Base-by-base conservation (phyloP, 2,113 vertebrate genomes). In the Gobius niger region DNA sequence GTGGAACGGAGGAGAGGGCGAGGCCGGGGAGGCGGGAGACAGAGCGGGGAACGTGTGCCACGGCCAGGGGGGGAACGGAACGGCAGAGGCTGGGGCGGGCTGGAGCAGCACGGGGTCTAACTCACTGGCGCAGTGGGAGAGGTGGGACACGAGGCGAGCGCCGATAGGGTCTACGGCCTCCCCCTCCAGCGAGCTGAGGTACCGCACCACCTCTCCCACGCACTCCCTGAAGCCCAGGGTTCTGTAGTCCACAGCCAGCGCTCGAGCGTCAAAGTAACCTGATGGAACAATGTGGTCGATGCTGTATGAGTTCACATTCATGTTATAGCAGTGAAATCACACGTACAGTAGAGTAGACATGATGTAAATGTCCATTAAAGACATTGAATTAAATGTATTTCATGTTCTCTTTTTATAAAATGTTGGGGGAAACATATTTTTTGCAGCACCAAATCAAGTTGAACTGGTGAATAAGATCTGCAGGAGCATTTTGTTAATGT, bases 191-290 rank as follows among this genome's bases (percentile, higher is more conserved):
- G 94, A 84, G 47, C 94, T 94, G 83, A 98, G 92, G 87, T 96
- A 98, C 78, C 96, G 93, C 75, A 96, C 92, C 57, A 98, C 96
- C 53, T 98, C 96, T 0, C 95, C 96, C 64, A 98, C 94, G 2
- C 96, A 98, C 70, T 98, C 96, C 1, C 95, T 94, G 75, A 98
- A 98, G 18, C 96, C 96, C 7, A 98, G 92, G n/a, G 94, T 97
- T 44, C 96, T 91, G 91, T 97, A 98, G 90, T 98, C 96, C 7
- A 97, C 93, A 0, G 96, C 96, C 78, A 98, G 86, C 47, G 94
- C 94, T 44, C 94, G 92, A 6, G 95, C 94, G 13, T 98, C 95
- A 71, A 96, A 92, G 88, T 96, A 96, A 65, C 96, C 96, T 98
- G 87, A 52, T 15, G n/a, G 8, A 60, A 60, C 13, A 44, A 63